Evolutionary conservation across 2,113 vertebrate genomes (phyloP).

Genomic region (Rhinoderma darwinii): DNA sequence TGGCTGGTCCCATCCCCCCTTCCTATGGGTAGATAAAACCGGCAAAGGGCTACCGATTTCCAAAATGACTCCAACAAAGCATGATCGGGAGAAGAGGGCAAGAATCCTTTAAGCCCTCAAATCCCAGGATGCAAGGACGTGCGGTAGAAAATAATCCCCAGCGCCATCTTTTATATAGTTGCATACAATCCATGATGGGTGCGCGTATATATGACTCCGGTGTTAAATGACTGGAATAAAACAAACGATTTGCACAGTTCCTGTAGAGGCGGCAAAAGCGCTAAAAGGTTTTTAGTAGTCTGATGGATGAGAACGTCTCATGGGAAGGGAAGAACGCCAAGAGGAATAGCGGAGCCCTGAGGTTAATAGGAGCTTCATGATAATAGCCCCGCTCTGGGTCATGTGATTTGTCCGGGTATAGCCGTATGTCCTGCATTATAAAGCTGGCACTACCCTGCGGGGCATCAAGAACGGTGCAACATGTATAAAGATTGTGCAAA

Average conservation of each 20-base stretch:
- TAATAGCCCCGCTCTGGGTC: background rate
- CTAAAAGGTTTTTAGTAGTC: conserved; percentile 15
- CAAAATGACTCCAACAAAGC: too few species aligned
- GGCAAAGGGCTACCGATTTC: background rate
- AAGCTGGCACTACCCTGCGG: too few species aligned
- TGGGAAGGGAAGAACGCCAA: background rate
- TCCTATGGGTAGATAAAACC: too few species aligned
- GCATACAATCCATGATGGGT: background rate
- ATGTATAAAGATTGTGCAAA: too few species aligned
- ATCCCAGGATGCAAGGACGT: background rate
- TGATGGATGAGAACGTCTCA: conserved; percentile 10
- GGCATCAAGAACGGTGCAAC: too few species aligned
- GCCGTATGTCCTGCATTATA: too few species aligned
- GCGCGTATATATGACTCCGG: background rate
- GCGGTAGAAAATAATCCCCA: background rate
- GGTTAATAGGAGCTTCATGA: background rate
- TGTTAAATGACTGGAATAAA: background rate
- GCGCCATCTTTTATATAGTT: background rate
- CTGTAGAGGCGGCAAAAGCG: background rate
- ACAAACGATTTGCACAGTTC: background rate
- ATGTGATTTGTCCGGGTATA: background rate
- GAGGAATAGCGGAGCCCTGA: background rate
- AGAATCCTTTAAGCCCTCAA: too few species aligned
- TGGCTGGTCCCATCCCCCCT: too few species aligned
- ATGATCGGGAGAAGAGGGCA: too few species aligned